Evolutionary conservation across 2,113 vertebrate genomes (phyloP).

Genomic region (Dasyprocta punctata): DNA sequence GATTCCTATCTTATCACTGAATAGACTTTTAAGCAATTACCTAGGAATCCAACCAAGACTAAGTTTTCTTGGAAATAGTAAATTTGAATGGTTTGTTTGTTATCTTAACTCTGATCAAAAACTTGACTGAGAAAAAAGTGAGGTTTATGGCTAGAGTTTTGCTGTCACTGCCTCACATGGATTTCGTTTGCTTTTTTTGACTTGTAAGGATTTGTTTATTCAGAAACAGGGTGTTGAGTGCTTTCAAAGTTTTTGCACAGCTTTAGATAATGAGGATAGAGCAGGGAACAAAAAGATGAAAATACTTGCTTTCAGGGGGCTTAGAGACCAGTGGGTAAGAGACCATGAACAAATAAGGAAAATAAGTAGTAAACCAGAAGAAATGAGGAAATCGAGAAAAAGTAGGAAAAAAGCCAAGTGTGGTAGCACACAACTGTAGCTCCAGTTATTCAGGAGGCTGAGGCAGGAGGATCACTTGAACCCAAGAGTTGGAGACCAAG

Average conservation of each 20-base stretch:
- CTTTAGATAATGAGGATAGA: not conserved
- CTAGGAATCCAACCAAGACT: not conserved
- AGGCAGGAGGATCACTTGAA: not conserved
- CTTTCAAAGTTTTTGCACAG: not conserved
- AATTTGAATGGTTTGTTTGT: not conserved
- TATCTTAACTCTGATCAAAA: not conserved
- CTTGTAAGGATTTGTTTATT: not conserved
- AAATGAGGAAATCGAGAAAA: not conserved
- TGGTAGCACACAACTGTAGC: not conserved
- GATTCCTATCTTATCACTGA: not conserved
- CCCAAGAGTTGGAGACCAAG: not conserved
- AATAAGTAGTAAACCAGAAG: not conserved
- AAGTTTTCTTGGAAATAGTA: not conserved
- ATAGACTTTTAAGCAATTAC: not conserved
- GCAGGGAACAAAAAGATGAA: not conserved
- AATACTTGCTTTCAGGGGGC: not conserved
- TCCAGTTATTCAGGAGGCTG: not conserved
- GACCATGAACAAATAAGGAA: not conserved
- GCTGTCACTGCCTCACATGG: not conserved
- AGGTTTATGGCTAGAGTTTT: not conserved
- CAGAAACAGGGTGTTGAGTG: not conserved
- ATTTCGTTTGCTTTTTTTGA: not conserved
- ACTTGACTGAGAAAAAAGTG: not conserved
- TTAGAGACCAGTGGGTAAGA: not conserved
- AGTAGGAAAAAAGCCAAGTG: not conserved